phyloP scores from a whole-genome alignment of 35 echinoderm and acorn worm genomes.

The Apostichopus parvimensis region DNA sequence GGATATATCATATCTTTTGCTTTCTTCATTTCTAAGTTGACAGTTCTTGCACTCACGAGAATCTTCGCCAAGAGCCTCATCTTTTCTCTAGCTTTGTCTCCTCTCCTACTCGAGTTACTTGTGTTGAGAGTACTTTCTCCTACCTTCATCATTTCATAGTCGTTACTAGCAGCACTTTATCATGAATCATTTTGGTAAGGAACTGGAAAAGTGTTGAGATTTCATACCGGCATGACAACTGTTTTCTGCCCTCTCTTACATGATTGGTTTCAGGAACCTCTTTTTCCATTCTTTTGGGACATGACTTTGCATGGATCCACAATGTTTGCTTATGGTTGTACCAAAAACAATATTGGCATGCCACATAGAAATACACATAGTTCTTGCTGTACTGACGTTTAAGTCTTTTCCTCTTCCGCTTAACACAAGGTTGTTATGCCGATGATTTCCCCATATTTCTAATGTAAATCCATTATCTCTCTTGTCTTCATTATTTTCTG shows the following conservation, averaged over 20 bases:
- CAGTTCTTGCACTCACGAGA: conserved; percentile 16
- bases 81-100: neutral
- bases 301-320: conserved; percentile 13
- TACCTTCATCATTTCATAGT: conserved; percentile 9
- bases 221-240: neutral
- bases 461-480: conserved; percentile 34
- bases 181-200: conserved; percentile 2
- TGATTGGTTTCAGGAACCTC: conserved; percentile 1
- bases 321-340: neutral
- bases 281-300: neutral
- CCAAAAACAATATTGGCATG: conserved; percentile 9
- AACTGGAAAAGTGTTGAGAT: neutral
- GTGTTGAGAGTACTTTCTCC: conserved; percentile 12
- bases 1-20: conserved; percentile 35
- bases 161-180: neutral
- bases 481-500: neutral
- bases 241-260: conserved; percentile 8
- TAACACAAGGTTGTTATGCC: conserved; percentile 17
- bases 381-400: neutral
- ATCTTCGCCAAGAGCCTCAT: conserved; percentile 28
- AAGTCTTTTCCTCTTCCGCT: conserved; percentile 30
- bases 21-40: neutral
- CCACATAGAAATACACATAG: conserved; percentile 10
- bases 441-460: conserved; percentile 42
- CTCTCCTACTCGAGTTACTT: conserved; percentile 11